phyloP scores from a whole-genome alignment of 2,888 invertebrate genomes.

The Willowsia nigromaculata region DNA sequence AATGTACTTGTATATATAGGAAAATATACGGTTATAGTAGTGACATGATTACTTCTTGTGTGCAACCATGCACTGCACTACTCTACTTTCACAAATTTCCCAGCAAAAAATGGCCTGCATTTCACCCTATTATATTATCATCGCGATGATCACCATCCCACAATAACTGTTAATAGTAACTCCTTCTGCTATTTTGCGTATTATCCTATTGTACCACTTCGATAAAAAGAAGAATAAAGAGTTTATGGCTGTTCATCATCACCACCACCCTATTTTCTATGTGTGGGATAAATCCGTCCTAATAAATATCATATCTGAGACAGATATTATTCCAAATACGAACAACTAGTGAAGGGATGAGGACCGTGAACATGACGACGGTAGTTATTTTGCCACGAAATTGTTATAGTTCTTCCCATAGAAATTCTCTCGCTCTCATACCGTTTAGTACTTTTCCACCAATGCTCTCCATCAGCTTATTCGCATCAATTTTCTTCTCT shows the following conservation, averaged over 20 bases:
- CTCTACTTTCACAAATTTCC: slow-evolving; percentile 22
- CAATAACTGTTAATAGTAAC: not conserved
- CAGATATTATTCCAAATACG: slow-evolving; percentile 22
- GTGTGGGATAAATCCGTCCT: slow-evolving; percentile 23
- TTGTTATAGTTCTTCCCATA: not conserved
- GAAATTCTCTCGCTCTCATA: not conserved
- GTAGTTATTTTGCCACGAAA: not conserved
- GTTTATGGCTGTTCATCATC: not conserved
- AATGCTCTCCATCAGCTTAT: not conserved
- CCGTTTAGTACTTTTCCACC: not conserved
- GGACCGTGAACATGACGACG: not conserved
- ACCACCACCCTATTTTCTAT: not conserved
- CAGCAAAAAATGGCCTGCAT: not conserved
- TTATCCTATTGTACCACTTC: not conserved
- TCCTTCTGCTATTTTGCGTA: not conserved
- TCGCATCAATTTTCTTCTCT: slow-evolving; percentile 36
- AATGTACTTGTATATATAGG: not conserved
- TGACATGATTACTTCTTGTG: slow-evolving; percentile 19
- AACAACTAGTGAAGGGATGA: not conserved
- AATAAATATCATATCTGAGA: slow-evolving; percentile 39
- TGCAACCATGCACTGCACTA: slow-evolving; percentile 39
- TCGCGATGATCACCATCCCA: not conserved
- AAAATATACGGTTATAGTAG: not conserved
- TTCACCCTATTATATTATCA: not conserved
- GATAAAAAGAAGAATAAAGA: not conserved